phyloP scores from a whole-genome alignment of 92 coral and sea anemone genomes.

The Chrysogorgia sp. region DNA sequence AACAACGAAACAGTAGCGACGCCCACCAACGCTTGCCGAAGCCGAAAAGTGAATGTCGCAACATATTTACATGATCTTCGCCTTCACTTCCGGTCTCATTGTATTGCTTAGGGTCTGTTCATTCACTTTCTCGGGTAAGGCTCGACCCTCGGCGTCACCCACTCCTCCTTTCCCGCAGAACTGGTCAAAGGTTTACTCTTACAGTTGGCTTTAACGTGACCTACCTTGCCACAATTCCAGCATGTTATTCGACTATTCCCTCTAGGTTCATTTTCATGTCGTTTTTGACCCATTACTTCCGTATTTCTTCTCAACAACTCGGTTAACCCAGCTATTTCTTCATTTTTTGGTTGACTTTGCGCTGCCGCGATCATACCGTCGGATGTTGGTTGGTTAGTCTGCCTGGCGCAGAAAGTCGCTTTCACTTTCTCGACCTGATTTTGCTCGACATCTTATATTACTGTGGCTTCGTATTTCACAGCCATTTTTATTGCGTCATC shows the following conservation, averaged over 20 bases:
- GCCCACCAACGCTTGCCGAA: neutral
- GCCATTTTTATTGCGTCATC: conserved; percentile 2
- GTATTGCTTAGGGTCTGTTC: neutral
- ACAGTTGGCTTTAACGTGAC: neutral
- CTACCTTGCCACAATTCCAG: conserved; percentile 2
- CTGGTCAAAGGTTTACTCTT: neutral
- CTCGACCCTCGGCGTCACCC: too few relatives aligned
- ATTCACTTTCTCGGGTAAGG: neutral
- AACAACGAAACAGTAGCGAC: neutral
- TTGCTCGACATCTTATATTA: neutral
- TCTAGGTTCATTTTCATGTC: neutral
- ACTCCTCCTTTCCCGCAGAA: too few relatives aligned
- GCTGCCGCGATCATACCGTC: too few relatives aligned
- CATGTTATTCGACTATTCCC: neutral
- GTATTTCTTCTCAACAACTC: neutral
- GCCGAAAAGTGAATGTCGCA: neutral
- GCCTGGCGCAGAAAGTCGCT: conserved; percentile 3
- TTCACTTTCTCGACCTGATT: conserved; percentile 2
- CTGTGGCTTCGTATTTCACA: neutral
- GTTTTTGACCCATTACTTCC: neutral
- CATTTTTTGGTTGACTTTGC: neutral
- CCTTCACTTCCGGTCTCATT: neutral
- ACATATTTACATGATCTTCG: neutral
- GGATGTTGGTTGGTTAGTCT: neutral
- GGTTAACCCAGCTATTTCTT: neutral